Evolutionary conservation across 2,797 vertebrate species (phyloP), one percentile per base, ranked within the genome.

Genomic region (Clarias laeviceps): DNA sequence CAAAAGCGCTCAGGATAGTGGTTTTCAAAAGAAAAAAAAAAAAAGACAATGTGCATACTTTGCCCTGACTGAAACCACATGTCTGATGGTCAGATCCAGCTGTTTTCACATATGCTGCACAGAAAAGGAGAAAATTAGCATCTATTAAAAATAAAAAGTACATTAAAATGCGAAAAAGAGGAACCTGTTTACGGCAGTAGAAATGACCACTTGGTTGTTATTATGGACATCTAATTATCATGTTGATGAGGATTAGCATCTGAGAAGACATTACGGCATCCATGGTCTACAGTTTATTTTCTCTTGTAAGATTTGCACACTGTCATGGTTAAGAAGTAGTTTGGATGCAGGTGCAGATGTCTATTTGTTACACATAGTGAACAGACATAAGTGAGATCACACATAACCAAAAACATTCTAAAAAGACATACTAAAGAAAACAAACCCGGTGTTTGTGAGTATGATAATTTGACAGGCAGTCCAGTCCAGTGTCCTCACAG

Each of bases 61-160:
- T 68, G 62, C 81, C 78, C 88, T 90, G 88, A 91, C 88, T 88
- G 34, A 88, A 89, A 90, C 87, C 90, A 91, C 85, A 91, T 91
- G 89, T 84, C 57, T 70, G 29, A 66, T 62, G 80, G 84, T 89
- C 84, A 87, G 87, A 89, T 70, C 32, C 15, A 70, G 85, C 62
- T 74, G 70, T 87, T 87, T 89, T 86, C 83, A 84, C 83, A 91
- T 89, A 84, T 91, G 81, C 84, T 79, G 77, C 65, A 80, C 62
- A 87, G 70, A 84, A 79, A 87, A 89, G 84, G 40, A 80, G 88
- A 89, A 89, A 89, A 87, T 89, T 34, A 84, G 78, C 80, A 82
- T 88, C 84, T 78, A 74, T 82, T 20, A 4, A 40, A 54, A 81
- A 20, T 84, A 20, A 45, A 34, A 34, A 79, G 82, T 65, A 17